These are phyloP conservation scores for Psilopogon haemacephalus DNA, from an alignment of 2,113 vertebrate genomes.

Conservation along the genomic window DNA sequence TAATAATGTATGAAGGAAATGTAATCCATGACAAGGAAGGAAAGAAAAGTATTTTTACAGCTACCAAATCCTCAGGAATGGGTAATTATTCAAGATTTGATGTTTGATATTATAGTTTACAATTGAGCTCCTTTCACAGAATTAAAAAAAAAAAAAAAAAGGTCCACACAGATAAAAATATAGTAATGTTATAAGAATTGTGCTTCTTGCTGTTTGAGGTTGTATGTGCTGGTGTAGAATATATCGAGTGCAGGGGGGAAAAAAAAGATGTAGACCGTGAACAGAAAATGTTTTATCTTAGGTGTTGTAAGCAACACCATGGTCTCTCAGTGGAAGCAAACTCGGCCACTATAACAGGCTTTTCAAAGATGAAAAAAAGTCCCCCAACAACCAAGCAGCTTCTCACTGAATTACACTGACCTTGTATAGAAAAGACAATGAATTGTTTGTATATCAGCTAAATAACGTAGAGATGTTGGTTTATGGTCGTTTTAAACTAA, in stretches of 20 bases:
- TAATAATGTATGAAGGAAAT: conserved; percentile 99
- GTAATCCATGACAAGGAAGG: conserved; percentile 90
- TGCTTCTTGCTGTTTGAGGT: conserved; percentile 4
- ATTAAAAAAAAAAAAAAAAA: not conserved
- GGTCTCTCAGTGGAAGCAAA: not conserved
- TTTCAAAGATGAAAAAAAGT: not conserved
- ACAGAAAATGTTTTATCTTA: conserved; percentile 45
- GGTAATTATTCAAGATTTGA: conserved; percentile 77
- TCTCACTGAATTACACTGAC: not conserved
- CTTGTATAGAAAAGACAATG: not conserved
- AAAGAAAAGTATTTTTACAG: conserved; percentile 78
- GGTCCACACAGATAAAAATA: not conserved
- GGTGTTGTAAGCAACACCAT: not conserved
- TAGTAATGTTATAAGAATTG: not conserved
- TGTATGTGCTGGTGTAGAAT: conserved; percentile 1
- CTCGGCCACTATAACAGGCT: not conserved
- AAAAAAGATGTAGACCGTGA: conserved; percentile 52
- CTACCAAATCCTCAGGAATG: conserved; percentile 79
- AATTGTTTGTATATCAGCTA: not conserved
- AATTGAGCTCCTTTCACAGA: conserved; percentile 23
- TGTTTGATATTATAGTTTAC: conserved; percentile 76
- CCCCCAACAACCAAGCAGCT: not conserved
- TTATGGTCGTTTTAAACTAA: not conserved
- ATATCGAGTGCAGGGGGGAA: not conserved
- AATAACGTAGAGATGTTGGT: not conserved